Conservation (phyloP, 2,113 vertebrate species). For the Rhodinocichla rosea region DNA sequence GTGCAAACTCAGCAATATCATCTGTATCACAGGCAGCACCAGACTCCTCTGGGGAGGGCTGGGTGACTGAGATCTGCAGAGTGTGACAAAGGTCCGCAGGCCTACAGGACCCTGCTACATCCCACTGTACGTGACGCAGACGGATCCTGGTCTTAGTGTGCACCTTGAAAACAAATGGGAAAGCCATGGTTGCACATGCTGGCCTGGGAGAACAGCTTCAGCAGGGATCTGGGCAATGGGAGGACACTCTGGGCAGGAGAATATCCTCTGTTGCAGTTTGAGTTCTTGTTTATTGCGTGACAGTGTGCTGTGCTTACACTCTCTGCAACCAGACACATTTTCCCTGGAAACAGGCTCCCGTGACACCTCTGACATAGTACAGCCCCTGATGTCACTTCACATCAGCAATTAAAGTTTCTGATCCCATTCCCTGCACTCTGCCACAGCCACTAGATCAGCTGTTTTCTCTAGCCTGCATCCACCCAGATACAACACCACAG, state of each 20-base stretch:
- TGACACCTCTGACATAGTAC: neutral
- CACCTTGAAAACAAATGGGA: neutral
- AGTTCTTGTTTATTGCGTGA: neutral
- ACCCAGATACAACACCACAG: neutral
- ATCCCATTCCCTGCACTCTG: neutral
- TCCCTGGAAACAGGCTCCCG: fast-evolving
- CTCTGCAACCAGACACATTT: neutral
- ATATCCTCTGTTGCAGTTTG: neutral
- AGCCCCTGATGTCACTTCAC: neutral
- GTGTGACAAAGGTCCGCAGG: fast-evolving
- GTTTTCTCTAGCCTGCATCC: neutral
- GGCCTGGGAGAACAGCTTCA: neutral
- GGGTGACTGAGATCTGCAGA: neutral
- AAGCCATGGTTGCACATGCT: fast-evolving
- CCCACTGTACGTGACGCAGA: fast-evolving
- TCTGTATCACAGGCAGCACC: neutral
- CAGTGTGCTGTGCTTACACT: fast-evolving
- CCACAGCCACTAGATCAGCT: neutral
- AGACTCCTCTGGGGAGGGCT: neutral
- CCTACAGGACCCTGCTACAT: fast-evolving
- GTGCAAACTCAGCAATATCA: neutral
- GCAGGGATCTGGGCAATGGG: neutral
- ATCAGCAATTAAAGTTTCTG: neutral
- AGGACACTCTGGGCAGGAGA: neutral
- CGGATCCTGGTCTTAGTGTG: neutral